Conservation (phyloP, 2,797 vertebrate genomes). For the Octomys mimax region DNA sequence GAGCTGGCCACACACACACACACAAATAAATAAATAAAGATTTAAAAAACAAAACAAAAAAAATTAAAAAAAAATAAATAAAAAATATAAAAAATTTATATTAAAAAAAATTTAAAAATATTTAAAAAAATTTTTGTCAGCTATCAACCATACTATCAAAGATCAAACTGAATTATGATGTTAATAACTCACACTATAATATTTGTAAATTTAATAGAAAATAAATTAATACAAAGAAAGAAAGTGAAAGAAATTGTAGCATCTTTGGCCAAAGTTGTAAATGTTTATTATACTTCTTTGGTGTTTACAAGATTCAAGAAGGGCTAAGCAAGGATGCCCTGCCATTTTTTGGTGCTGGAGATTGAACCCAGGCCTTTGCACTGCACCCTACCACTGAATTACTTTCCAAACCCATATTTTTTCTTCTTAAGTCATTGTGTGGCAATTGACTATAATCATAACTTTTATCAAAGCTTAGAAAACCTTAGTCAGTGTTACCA, state of each 20-base stretch:
- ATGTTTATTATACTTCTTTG: neutral
- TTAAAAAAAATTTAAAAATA: neutral
- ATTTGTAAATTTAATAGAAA: conserved; percentile 18
- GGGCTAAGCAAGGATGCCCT: neutral
- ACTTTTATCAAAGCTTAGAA: neutral
- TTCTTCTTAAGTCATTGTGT: neutral
- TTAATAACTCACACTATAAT: neutral
- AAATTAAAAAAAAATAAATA: too few relatives aligned
- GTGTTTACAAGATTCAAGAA: neutral
- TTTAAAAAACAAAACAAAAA: too few relatives aligned
- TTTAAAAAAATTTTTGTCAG: neutral
- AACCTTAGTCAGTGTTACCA: neutral
- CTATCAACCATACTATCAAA: neutral
- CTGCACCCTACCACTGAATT: neutral
- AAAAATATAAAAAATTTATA: neutral
- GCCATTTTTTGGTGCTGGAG: neutral
- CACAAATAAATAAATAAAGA: too few relatives aligned
- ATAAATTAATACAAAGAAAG: neutral
- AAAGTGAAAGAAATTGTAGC: neutral
- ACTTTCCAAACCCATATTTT: neutral
- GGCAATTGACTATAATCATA: neutral
- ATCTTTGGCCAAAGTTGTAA: neutral
- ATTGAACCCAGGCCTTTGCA: neutral
- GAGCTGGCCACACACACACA: too few relatives aligned
- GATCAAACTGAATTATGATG: neutral